A percentile compares a stretch with the other conserved stretches of the same genome.
Evolutionary conservation across 2,113 vertebrate species (phyloP).

Genomic region (Siniperca knerii): DNA sequence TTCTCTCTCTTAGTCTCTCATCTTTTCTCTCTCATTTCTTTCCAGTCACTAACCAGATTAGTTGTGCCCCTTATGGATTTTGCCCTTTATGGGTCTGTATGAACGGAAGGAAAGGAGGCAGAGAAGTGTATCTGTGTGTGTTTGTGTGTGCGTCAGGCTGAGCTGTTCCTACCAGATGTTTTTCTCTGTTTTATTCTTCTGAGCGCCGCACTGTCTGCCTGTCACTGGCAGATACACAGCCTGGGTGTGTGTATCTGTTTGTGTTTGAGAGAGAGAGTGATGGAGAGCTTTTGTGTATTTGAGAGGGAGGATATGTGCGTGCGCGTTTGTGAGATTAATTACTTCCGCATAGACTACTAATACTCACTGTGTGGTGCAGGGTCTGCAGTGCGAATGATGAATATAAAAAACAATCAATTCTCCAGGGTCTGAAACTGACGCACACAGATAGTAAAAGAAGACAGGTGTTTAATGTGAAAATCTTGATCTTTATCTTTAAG

Average conservation of each 20-base stretch:
- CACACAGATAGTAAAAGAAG: not conserved
- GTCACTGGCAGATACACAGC: conserved; percentile 73
- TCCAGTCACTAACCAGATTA: conserved; percentile 76
- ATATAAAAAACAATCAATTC: conserved; percentile 32
- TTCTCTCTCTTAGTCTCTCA: conserved; percentile 24
- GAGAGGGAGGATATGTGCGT: conserved; percentile 39
- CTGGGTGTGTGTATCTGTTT: conserved; percentile 28
- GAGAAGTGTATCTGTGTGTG: conserved; percentile 29
- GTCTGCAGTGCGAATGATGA: conserved; percentile 35
- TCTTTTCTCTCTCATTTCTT: conserved; percentile 61
- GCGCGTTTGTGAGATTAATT: conserved; percentile 62
- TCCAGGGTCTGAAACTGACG: conserved; percentile 23
- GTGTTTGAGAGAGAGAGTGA: conserved; percentile 26
- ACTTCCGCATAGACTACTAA: conserved; percentile 47
- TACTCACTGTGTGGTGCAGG: conserved; percentile 42
- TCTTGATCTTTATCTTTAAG: conserved; percentile 24
- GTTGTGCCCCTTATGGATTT: conserved; percentile 70
- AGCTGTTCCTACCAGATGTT: conserved; percentile 77
- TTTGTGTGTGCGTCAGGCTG: conserved; percentile 52
- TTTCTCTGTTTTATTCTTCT: conserved; percentile 72
- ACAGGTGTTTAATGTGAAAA: conserved; percentile 32
- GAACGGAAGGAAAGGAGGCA: conserved; percentile 61
- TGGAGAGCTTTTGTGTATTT: conserved; percentile 45
- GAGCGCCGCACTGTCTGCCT: conserved; percentile 72
- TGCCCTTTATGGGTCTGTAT: conserved; percentile 71